A percentile compares a stretch with the other conserved stretches of the same genome.
phyloP scores from a whole-genome alignment of 2,113 vertebrate species.

The Toxotes jaculatrix region DNA sequence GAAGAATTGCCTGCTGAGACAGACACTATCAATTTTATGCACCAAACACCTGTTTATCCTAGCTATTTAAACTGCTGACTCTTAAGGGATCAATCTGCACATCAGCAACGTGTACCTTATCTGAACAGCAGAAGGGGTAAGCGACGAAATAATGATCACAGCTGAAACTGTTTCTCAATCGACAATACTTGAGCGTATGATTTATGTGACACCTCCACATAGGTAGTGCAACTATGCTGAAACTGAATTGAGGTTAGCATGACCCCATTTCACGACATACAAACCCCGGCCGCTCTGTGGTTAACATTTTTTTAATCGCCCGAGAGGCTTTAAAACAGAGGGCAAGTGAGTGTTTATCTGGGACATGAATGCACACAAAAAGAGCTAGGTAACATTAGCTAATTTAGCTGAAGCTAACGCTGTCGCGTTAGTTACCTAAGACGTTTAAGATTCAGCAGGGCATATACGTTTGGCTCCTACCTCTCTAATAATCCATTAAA shows the following conservation, averaged over 20 bases:
- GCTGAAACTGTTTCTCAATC: not conserved
- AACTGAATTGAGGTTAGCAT: not conserved
- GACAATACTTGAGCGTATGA: too few species aligned
- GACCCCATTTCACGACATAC: not conserved
- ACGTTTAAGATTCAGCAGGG: not conserved
- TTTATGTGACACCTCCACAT: not conserved
- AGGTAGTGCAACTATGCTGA: not conserved
- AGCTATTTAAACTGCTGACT: not conserved
- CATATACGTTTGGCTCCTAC: constrained; percentile 14
- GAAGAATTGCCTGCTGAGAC: not conserved
- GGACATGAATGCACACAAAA: not conserved
- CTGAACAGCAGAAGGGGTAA: too few species aligned
- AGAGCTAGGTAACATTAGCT: constrained; percentile 33
- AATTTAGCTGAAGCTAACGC: constrained; percentile 48
- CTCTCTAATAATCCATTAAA: constrained; percentile 23
- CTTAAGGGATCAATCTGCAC: too few species aligned
- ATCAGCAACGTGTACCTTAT: not conserved
- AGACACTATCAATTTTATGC: not conserved
- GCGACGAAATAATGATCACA: not conserved
- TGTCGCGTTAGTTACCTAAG: constrained; percentile 3
- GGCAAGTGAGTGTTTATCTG: not conserved
- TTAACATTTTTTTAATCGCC: not conserved
- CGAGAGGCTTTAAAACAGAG: not conserved
- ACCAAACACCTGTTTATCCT: too few species aligned
- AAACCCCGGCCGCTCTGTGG: rapidly evolving